Conservation (phyloP, 2,888 invertebrate species). For the Cinara cedri region DNA sequence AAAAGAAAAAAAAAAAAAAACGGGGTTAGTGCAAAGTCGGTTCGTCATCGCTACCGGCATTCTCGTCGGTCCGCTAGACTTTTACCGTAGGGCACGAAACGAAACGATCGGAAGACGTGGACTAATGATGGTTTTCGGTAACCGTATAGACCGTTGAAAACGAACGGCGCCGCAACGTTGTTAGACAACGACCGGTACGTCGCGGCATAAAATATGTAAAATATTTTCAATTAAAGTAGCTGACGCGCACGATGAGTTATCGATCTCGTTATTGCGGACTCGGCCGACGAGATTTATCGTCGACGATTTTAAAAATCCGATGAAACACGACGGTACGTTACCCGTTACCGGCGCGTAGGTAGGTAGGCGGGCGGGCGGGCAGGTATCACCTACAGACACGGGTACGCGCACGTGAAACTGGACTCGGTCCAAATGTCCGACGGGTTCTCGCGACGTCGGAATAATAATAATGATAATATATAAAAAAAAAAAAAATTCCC, state of each 20-base stretch:
- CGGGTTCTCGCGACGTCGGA: background rate
- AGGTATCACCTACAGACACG: background rate
- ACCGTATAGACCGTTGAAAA: constrained; percentile 18
- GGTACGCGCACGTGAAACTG: background rate
- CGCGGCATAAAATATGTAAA: constrained; percentile 8
- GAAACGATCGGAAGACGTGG: too few species aligned
- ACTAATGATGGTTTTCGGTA: too few species aligned
- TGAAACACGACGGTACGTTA: background rate
- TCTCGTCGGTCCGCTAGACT: too few species aligned
- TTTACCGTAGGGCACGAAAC: too few species aligned
- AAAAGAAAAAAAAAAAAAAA: too few species aligned
- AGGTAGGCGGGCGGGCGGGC: too few species aligned
- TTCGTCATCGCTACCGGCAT: too few species aligned
- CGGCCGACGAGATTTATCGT: constrained; percentile 7
- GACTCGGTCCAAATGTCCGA: constrained; percentile 8
- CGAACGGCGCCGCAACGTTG: background rate
- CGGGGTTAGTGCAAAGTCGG: too few species aligned
- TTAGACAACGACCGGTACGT: background rate
- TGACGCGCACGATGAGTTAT: constrained; percentile 12
- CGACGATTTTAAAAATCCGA: background rate
- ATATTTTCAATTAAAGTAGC: constrained; percentile 19
- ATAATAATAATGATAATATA: background rate
- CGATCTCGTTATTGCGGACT: background rate
- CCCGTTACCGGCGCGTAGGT: too few species aligned
- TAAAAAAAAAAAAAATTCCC: background rate